These are phyloP conservation scores for Brachylomia viminalis DNA, from an alignment of 2,888 invertebrate species.

Conservation along the genomic window DNA sequence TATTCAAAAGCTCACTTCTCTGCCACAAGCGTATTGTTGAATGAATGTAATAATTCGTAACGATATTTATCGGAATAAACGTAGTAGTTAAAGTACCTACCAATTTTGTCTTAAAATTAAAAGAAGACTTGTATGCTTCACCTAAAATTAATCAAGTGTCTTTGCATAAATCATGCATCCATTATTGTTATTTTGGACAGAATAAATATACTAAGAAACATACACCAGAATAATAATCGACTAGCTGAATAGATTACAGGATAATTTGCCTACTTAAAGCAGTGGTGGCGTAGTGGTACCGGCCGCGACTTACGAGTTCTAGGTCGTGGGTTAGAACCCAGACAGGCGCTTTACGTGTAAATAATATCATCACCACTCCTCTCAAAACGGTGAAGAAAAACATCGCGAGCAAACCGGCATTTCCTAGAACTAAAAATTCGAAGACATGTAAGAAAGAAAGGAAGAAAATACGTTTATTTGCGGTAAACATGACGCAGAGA, in stretches of 20 bases:
- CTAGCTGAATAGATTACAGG: conserved; percentile 28
- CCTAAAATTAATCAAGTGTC: conserved; percentile 5
- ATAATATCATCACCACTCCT: too few species aligned
- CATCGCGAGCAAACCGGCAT: too few species aligned
- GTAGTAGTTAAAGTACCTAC: neutral
- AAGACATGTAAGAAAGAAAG: too few species aligned
- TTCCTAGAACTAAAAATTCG: too few species aligned
- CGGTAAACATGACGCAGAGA: too few species aligned
- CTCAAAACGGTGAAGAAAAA: too few species aligned
- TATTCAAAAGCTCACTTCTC: conserved; percentile 13
- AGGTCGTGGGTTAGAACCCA: too few species aligned
- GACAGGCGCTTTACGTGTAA: too few species aligned
- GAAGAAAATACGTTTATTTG: too few species aligned
- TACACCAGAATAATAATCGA: conserved; percentile 9
- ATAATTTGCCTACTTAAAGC: too few species aligned
- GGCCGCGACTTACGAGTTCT: too few species aligned
- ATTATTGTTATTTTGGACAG: neutral
- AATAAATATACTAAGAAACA: neutral
- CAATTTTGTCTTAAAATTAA: neutral
- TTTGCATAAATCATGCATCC: neutral
- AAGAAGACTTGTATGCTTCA: neutral
- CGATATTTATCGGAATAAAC: neutral
- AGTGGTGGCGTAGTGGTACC: too few species aligned
- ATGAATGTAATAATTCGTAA: neutral
- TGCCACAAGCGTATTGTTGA: neutral